Evolutionary conservation across 2,797 vertebrate species (phyloP).

Genomic region (Anabas testudineus): DNA sequence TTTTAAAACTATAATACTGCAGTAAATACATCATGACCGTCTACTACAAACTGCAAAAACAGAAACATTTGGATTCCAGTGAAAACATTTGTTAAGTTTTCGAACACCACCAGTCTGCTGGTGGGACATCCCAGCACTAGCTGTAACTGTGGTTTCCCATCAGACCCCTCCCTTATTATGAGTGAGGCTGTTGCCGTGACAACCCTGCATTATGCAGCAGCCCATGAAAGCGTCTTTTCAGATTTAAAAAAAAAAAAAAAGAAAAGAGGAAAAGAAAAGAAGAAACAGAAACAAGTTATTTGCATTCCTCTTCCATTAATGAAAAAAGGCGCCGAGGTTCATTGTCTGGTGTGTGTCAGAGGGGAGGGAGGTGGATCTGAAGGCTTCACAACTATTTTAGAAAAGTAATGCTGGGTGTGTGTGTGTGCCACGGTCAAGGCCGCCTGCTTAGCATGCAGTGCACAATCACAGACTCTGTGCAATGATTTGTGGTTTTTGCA

Average conservation of each 20-base stretch:
- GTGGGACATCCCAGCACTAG: conserved; percentile 53
- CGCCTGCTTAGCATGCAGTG: conserved; percentile 68
- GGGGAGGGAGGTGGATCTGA: conserved; percentile 34
- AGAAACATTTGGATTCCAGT: too few relatives aligned
- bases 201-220: conserved; percentile 76
- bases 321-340: too few relatives aligned
- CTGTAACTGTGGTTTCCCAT: conserved; percentile 47
- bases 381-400: conserved; percentile 49
- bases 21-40: too few relatives aligned
- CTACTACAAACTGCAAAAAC: too few relatives aligned
- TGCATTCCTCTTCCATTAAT: conserved; percentile 78
- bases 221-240: conserved; percentile 79
- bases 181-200: conserved; percentile 72
- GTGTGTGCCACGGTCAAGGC: conserved; percentile 45
- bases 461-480: conserved; percentile 46
- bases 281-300: conserved; percentile 73
- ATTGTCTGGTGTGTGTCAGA: conserved; percentile 51
- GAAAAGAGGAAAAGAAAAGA: conserved; percentile 36
- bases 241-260: conserved; percentile 51
- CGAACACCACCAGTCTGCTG: not conserved
- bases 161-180: conserved; percentile 61
- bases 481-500: conserved; percentile 35
- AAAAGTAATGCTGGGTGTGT: conserved; percentile 46
- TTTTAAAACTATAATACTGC: too few relatives aligned
- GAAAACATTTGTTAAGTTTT: not conserved